These are phyloP conservation scores for Odontomachus brunneus DNA, from an alignment of 1,140 invertebrate species.

Conservation along the genomic window DNA sequence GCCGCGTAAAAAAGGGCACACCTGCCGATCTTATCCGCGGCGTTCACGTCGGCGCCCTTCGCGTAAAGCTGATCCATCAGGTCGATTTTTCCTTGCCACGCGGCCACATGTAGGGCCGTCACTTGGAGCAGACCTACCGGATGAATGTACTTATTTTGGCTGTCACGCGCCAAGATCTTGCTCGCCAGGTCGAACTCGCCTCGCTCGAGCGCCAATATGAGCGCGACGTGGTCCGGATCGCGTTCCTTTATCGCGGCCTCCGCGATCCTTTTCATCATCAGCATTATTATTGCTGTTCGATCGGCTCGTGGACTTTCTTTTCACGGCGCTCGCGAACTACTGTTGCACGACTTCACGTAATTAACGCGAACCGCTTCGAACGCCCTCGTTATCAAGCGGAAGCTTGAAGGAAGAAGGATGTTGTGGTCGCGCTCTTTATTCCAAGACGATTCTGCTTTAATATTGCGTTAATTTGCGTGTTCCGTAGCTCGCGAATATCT, in stretches of 20 bases:
- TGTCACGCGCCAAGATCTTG: slow-evolving; percentile 16
- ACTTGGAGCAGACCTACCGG: slow-evolving; percentile 44
- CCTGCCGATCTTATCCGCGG: slow-evolving; percentile 71
- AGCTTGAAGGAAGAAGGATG: slow-evolving; percentile 46
- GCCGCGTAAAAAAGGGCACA: slow-evolving; percentile 70
- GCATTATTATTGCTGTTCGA: not conserved
- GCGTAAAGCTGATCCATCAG: slow-evolving; percentile 57
- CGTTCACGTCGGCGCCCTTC: slow-evolving; percentile 63
- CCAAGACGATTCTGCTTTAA: slow-evolving; percentile 4
- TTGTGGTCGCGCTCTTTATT: not conserved
- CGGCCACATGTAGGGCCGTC: slow-evolving; percentile 67
- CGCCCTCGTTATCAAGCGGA: slow-evolving; percentile 45
- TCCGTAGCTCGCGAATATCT: slow-evolving; percentile 13
- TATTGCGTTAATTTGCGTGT: slow-evolving; percentile 22
- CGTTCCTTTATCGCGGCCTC: not conserved
- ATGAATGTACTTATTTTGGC: not conserved
- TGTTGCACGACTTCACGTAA: not conserved
- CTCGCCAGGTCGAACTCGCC: not conserved
- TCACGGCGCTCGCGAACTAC: not conserved
- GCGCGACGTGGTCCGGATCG: not conserved
- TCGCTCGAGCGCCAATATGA: slow-evolving; percentile 45
- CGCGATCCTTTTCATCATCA: not conserved
- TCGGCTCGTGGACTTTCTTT: too few species aligned
- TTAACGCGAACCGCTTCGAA: not conserved
- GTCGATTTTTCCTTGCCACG: slow-evolving; percentile 63